phyloP scores from a whole-genome alignment of 2,113 vertebrate species.

The Pygathrix nemaeus region DNA sequence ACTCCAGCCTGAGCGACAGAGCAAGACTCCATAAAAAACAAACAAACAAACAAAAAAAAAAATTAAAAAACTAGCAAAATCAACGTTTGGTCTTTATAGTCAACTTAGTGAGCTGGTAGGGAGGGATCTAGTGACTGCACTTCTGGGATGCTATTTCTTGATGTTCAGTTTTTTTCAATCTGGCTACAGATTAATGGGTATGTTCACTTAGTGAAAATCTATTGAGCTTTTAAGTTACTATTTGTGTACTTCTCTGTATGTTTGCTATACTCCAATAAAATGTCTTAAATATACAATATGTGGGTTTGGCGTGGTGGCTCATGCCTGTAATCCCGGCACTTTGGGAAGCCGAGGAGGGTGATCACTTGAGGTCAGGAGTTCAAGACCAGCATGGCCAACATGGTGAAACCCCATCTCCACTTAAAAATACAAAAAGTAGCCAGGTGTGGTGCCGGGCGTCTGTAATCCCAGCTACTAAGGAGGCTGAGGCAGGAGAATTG shows the following conservation, averaged over 20 bases:
- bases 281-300: neutral
- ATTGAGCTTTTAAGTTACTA: neutral
- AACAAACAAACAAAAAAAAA: no score
- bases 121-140: neutral
- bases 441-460: accelerated
- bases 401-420: no score
- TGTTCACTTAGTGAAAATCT: neutral
- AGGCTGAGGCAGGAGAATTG: no score
- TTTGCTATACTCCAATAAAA: neutral
- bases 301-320: no score
- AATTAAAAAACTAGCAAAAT: neutral
- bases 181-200: neutral
- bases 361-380: no score
- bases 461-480: no score
- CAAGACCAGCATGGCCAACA: no score
- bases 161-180: neutral
- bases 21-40: no score
- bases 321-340: no score
- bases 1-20: no score
- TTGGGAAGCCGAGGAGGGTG: no score
- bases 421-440: no score
- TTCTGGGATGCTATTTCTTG: neutral
- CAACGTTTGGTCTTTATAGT: neutral
- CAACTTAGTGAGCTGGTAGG: neutral
- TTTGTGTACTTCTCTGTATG: constrained; percentile 1